phyloP scores from a whole-genome alignment of 2,797 vertebrate species.

The Molothrus ater region DNA sequence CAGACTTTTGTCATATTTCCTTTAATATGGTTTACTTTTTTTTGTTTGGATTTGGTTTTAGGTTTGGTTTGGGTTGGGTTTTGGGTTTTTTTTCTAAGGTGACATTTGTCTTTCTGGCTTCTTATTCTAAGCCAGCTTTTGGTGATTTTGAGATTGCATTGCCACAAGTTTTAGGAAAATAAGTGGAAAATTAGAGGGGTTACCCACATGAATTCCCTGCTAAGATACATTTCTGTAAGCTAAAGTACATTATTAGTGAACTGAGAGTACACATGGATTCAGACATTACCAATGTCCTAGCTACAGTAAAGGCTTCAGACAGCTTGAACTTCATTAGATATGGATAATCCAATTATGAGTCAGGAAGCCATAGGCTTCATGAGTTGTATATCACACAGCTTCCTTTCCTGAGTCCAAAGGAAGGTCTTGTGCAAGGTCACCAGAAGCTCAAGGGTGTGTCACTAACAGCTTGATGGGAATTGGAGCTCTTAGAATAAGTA shows the following conservation, averaged over 20 bases:
- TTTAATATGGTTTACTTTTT: not conserved
- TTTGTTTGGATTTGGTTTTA: not conserved
- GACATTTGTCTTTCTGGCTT: not conserved
- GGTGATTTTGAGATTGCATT: not conserved
- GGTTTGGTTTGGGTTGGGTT: not conserved
- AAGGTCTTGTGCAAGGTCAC: conserved; percentile 22
- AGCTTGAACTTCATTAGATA: not conserved
- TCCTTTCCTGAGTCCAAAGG: not conserved
- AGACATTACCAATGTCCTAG: not conserved
- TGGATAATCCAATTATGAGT: not conserved
- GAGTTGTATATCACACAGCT: not conserved
- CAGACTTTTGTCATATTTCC: not conserved
- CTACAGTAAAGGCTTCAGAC: not conserved
- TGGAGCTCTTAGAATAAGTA: conserved; percentile 26
- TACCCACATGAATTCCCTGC: not conserved
- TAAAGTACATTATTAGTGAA: not conserved
- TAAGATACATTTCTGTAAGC: not conserved
- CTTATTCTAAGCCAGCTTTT: not conserved
- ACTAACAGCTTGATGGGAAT: conserved; percentile 38
- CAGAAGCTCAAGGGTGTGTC: conserved; percentile 23
- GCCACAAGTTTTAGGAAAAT: not conserved
- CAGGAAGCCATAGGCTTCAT: not conserved
- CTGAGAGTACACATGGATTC: not conserved
- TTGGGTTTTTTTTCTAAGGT: not conserved
- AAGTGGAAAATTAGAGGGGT: not conserved